Evolutionary conservation across 2,113 vertebrate genomes (phyloP).

Genomic region (Pelmatolapia mariae): DNA sequence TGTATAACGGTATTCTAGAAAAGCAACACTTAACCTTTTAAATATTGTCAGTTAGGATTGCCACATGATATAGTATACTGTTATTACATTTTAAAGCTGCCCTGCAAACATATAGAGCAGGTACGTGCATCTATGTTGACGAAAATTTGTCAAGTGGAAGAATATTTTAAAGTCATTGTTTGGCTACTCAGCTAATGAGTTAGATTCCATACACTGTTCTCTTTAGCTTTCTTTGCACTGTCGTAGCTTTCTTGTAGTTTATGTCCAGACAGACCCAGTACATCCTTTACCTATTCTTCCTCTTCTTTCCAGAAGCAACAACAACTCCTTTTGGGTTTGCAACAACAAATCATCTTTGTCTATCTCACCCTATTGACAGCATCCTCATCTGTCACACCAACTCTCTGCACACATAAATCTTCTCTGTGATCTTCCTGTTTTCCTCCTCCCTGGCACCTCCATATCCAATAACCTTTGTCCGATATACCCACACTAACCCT

Average conservation of each 20-base stretch:
- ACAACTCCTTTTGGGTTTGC: background rate
- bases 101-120: background rate
- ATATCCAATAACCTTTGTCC: background rate
- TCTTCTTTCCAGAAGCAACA: background rate
- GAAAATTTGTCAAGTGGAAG: background rate
- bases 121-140: background rate
- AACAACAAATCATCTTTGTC: background rate
- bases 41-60: background rate
- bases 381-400: background rate
- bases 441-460: background rate
- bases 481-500: background rate
- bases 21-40: constrained; percentile 75
- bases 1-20: constrained; percentile 8
- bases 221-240: background rate
- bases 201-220: background rate
- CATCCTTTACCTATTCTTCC: background rate
- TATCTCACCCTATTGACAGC: background rate
- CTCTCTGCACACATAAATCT: background rate
- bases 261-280: background rate
- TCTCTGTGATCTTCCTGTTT: background rate
- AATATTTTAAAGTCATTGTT: background rate
- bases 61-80: background rate
- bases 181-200: background rate
- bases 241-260: background rate
- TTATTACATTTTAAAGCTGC: background rate